Evolutionary conservation across 2,888 invertebrate genomes (phyloP).

Genomic region (Phymatocera aterrima): DNA sequence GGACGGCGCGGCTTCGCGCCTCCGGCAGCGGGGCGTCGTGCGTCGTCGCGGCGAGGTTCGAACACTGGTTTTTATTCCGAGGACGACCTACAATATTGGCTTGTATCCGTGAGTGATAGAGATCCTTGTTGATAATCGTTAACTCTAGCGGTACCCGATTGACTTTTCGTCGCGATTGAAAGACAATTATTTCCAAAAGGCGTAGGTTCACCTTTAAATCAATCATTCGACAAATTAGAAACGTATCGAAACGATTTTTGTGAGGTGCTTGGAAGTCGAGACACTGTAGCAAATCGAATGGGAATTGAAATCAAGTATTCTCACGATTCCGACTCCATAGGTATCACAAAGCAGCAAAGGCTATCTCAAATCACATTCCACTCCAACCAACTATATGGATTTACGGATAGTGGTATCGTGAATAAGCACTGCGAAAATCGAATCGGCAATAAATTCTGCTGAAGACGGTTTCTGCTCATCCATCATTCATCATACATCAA

Average conservation of each 20-base stretch:
- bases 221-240: not conserved
- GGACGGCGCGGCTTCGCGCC: conserved; percentile 21
- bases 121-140: conserved; percentile 19
- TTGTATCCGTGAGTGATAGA: not conserved
- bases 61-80: not conserved
- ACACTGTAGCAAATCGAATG: not conserved
- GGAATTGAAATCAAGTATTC: not conserved
- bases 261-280: not conserved
- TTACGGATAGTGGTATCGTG: not conserved
- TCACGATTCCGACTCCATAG: not conserved
- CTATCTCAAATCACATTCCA: not conserved
- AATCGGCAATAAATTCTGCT: not conserved
- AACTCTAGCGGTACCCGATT: not conserved
- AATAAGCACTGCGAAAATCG: not conserved
- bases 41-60: not conserved
- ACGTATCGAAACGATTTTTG: conserved; percentile 7
- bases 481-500: not conserved
- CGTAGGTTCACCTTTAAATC: not conserved
- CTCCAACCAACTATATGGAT: not conserved
- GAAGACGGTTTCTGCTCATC: not conserved
- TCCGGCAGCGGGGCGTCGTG: not conserved
- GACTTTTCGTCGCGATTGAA: conserved; percentile 5
- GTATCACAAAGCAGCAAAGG: not conserved
- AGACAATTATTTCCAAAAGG: not conserved
- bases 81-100: not conserved